phyloP scores from a whole-genome alignment of 2,113 vertebrate genomes.

The Mastomys coucha region DNA sequence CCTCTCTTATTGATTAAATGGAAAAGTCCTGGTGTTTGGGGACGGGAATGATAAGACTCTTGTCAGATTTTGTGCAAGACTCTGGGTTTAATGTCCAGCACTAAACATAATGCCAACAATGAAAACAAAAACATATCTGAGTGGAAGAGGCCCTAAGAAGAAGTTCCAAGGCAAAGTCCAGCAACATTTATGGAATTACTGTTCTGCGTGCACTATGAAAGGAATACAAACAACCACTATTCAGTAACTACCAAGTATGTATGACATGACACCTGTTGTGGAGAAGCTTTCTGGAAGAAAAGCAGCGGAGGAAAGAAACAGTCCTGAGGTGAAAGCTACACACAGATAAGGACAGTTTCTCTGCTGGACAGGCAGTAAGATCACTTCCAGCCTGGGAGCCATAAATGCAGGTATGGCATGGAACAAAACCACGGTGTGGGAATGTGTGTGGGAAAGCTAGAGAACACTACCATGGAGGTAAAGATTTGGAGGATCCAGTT shows the following conservation, averaged over 20 bases:
- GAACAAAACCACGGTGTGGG: neutral
- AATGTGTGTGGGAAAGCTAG: neutral
- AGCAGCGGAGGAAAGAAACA: neutral
- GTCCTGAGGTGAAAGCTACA: neutral
- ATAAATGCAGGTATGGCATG: neutral
- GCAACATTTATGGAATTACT: neutral
- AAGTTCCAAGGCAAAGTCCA: neutral
- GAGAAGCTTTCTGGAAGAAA: conserved; percentile 31
- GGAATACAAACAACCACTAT: neutral
- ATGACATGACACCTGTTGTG: neutral
- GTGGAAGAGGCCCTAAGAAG: neutral
- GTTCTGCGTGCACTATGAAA: neutral
- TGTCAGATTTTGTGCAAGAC: neutral
- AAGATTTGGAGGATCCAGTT: neutral
- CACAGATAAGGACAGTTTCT: neutral
- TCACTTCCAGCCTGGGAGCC: neutral
- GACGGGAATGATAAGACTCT: neutral
- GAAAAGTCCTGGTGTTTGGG: neutral
- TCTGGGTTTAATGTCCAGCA: neutral
- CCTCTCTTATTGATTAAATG: neutral
- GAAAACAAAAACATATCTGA: neutral
- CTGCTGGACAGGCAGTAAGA: neutral
- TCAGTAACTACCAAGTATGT: neutral
- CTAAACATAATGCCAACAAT: neutral
- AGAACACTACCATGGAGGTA: neutral